Conservation (phyloP, 2,797 vertebrate genomes). For the Gymnothorax reevesii region DNA sequence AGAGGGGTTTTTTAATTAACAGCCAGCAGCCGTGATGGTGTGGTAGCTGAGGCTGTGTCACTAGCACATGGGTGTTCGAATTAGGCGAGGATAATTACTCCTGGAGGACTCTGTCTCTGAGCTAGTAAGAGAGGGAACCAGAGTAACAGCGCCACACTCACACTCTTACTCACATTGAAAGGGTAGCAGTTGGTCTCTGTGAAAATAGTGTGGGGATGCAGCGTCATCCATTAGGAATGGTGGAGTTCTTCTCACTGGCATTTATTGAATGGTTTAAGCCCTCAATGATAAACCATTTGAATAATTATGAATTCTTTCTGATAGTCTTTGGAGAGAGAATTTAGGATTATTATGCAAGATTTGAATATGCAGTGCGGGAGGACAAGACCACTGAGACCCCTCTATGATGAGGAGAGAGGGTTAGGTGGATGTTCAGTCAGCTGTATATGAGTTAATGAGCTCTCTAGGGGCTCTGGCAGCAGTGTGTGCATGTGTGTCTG, state of each 20-base stretch:
- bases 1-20: neutral
- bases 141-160: neutral
- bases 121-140: neutral
- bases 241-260: neutral
- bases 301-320: neutral
- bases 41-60: neutral
- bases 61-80: neutral
- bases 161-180: neutral
- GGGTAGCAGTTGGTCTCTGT: neutral
- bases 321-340: neutral
- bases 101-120: neutral
- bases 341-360: neutral
- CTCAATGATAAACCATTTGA: neutral
- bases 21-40: slow-evolving; percentile 6
- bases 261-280: neutral
- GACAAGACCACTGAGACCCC: neutral
- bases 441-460: slow-evolving; percentile 27
- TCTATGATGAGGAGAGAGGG: neutral
- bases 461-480: slow-evolving; percentile 9
- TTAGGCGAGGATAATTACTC: neutral
- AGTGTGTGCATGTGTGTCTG: slow-evolving; percentile 22
- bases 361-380: neutral
- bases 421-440: neutral
- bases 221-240: neutral
- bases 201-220: neutral